Base-by-base conservation (phyloP, 2,113 vertebrate species). In the Bothrops jararaca region DNA sequence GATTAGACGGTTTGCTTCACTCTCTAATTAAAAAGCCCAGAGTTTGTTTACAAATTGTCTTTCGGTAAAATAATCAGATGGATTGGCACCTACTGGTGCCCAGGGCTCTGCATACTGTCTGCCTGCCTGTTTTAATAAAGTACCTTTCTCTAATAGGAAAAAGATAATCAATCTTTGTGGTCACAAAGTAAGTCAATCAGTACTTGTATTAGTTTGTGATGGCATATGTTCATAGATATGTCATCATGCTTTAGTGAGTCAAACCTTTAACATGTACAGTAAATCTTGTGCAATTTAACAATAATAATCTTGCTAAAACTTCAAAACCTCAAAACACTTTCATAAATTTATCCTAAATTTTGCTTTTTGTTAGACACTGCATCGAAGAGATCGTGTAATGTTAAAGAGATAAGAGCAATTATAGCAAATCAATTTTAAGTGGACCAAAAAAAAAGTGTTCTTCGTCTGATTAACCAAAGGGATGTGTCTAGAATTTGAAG, bases 251-350 rank as follows among this genome's bases (percentile, higher is more conserved):
- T 80, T 39, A 80, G 69, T 15, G 10, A 8, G 12, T 48, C 22
- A 26, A 93, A 95, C 95, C 95, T 95, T 95, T 93, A 92, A 91
- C 34, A 54, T 85, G 42, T 94, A 93, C 94, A 94, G 92, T 96
- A 97, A 96, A 95, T 96, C 95, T 95, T n/a, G 52, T 0, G 0
- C 94, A 96, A 95, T 95, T 96, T 96, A 95, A 96, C 95, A 95
- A 86, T 89, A 26, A 90, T 92, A 85, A 93, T 95, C 91, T 92
- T 94, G 89, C 91, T 96, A 80, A 80, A 80, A 22, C 18, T 39
- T 39, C 34, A 39, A 60, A 29, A 60, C 8, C 58, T 60, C 9
- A 26, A 80, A 8, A 80, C 15, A 39, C 69, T 80, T 34, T 74
- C n/a, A 3, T 39, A 39, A 80, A 80, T 80, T 80, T 80, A 20